Base-by-base conservation (phyloP, 1,140 invertebrate species). In the Rhizoglyphus robini region DNA sequence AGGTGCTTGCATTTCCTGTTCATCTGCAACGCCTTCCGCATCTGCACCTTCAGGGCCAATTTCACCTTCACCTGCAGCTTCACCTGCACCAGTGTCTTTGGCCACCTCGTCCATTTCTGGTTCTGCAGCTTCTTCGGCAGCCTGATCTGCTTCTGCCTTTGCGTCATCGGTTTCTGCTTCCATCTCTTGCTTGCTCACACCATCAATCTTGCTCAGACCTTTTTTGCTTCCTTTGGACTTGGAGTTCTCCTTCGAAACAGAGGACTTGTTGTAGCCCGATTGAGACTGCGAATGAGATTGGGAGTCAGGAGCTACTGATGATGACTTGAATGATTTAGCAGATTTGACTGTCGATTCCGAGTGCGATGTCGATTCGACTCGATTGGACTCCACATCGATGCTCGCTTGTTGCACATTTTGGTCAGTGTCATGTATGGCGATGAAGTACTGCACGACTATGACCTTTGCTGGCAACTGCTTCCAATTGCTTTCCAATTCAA, bases 1-100 rank as follows among this genome's bases (percentile, higher is more conserved):
- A 8, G 51, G 51, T 54, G 51, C 51, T 32, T 54, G 51, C 51
- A 54, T 54, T 23, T 54, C 51, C 20, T 54, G 51, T 23, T 54
- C 51, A 20, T 54, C 51, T 8, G 51, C 51, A 15, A 54, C 51
- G 15, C 51, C 51, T 32, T 54, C 51, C 8, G 23, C 20, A 32
- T 54, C 51, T 11, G 31, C 20, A 8, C 20, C 51, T 27, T 54
- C 51, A 11, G 51, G 51, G 8, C 8, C 51, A 11, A 15, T 23
- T 20, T 54, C 51, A 32, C 51, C 51, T 32, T 54, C 51, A 25
- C 51, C 51, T 8, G 8, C 51, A 27, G 8, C 51, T 11, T 25
- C 51, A 54, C n/a, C n/a, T n/a, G n/a, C n/a, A n/a, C 8, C 51
- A 32, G 8, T 23, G 8, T 54, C 51, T 15, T n/a, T n/a, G 20